phyloP scores from a whole-genome alignment of 2,888 invertebrate species.

The Morpho achilles region DNA sequence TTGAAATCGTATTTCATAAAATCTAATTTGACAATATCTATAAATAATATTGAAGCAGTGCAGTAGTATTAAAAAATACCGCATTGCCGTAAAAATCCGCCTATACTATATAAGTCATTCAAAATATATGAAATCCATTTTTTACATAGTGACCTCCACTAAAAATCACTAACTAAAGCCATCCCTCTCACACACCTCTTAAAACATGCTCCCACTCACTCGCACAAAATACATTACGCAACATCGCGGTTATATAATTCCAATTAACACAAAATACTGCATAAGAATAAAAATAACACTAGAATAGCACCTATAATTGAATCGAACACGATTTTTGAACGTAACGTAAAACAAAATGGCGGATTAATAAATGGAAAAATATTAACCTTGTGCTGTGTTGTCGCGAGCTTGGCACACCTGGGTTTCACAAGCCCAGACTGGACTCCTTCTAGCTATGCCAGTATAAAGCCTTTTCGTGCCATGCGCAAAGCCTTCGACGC shows the following conservation, averaged over 20 bases:
- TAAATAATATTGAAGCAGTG: not conserved
- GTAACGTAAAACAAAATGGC: constrained; percentile 39
- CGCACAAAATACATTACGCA: constrained; percentile 33
- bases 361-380: constrained; percentile 37
- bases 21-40: no score
- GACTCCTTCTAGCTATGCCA: constrained; percentile 42
- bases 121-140: constrained; percentile 10
- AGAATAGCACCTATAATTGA: constrained; percentile 27
- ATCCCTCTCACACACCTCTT: constrained; percentile 34
- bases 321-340: constrained; percentile 33
- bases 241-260: constrained; percentile 31
- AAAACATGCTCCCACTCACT: constrained; percentile 34
- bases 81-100: constrained; percentile 7
- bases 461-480: constrained; percentile 49
- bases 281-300: constrained; percentile 11
- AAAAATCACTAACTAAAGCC: constrained; percentile 36
- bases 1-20: no score
- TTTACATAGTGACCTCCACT: not conserved
- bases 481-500: constrained; percentile 51
- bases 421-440: constrained; percentile 71
- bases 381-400: constrained; percentile 60
- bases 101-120: not conserved
- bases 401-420: constrained; percentile 72
- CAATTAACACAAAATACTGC: constrained; percentile 20
- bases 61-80: not conserved